Evolutionary conservation across 2,888 invertebrate genomes (phyloP).

Genomic region (Diachrysia chrysitis): DNA sequence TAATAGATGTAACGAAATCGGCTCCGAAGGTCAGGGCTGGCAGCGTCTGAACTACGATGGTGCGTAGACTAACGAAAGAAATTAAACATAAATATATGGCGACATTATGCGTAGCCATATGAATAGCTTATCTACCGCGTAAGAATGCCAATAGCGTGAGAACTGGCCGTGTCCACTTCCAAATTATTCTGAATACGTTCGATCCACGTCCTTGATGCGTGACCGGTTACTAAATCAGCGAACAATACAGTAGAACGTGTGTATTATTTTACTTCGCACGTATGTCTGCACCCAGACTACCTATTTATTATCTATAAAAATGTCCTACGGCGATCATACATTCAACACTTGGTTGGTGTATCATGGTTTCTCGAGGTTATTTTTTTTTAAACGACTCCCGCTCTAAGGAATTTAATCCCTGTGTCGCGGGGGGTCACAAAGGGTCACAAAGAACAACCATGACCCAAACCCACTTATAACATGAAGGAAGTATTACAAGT

Average conservation of each 20-base stretch:
- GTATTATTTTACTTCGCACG: conserved; percentile 77
- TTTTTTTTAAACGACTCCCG: no score
- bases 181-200: conserved; percentile 86
- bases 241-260: conserved; percentile 67
- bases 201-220: conserved; percentile 86
- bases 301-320: conserved; percentile 60
- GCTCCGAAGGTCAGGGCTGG: conserved; percentile 37
- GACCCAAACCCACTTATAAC: no score
- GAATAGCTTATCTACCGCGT: conserved; percentile 64
- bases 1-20: conserved; percentile 37
- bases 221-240: conserved; percentile 77
- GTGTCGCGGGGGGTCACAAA: no score
- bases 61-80: conserved; percentile 39
- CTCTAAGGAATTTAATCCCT: no score
- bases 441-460: no score
- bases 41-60: conserved; percentile 34
- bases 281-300: conserved; percentile 63
- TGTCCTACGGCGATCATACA: conserved; percentile 44
- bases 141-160: conserved; percentile 84
- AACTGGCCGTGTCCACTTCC: conserved; percentile 78
- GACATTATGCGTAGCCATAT: conserved; percentile 62
- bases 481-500: conserved; percentile 1
- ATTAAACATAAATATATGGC: conserved; percentile 57
- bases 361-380: conserved; percentile 12
- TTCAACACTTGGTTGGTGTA: conserved; percentile 32